Evolutionary conservation across 2,113 vertebrate genomes (phyloP), one percentile per base, ranked within the genome.

Genomic region (Centrocercus urophasianus): DNA sequence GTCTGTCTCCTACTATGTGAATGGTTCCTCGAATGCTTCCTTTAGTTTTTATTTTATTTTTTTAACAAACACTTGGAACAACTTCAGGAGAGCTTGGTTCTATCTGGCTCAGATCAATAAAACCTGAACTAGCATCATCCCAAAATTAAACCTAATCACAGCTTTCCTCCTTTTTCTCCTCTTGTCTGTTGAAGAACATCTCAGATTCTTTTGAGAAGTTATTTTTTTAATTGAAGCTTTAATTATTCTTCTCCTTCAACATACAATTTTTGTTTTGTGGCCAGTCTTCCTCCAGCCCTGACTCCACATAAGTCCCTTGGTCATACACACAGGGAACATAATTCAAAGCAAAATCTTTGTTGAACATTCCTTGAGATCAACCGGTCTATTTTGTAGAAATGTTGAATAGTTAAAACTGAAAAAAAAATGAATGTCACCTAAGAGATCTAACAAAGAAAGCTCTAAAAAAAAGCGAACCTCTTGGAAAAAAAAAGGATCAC

Each of bases 291-390:
- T 93, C 57, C 64, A 93, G 72, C 56, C 17, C 27, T 79, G 65
- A 64, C 57, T 91, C 30, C 65, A 61, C 76, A 56, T 12, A 89
- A 86, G 12, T 32, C 32, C 21, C 52, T 89, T 90, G 60, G 1
- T 89, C 79, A 30, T 0, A 0, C 45, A 25, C 52, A 71, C 8
- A 28, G 1, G 27, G 47, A 47, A 83, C 28, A 47, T 77, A 91
- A 86, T 90, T 93, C 80, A 83, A 72, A 64, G 50, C 88, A 14
- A 94, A 93, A 74, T 43, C 83, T 89, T 80, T 90, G 65, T 81
- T 93, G 86, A 65, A 66, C 40, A 21, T 66, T 69, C 60, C 81
- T n/a, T 84, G 69, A 94, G 89, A 81, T 69, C 38, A 28, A 85
- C 66, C 15, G 63, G 47, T 22, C 22, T 47, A n/a, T 42, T 92